A percentile compares a stretch with the other conserved stretches of the same genome.
phyloP scores from a whole-genome alignment of 2,888 invertebrate genomes.

The Lithosia quadra region DNA sequence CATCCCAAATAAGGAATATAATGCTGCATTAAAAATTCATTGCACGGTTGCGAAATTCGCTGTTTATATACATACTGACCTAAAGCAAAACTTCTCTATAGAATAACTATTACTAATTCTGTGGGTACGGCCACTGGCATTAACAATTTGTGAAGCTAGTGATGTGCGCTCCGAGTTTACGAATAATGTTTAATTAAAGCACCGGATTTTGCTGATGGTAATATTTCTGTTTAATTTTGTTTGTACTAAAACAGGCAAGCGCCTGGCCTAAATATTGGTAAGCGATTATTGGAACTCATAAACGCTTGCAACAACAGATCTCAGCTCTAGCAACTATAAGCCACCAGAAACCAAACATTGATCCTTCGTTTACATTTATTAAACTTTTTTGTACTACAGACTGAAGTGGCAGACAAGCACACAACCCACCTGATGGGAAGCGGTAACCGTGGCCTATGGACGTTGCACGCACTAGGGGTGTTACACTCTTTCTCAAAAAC shows the following conservation, averaged over 20 bases:
- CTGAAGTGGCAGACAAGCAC: too few relatives aligned
- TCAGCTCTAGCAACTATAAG: too few relatives aligned
- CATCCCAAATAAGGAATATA: background rate
- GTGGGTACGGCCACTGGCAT: background rate
- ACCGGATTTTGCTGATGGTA: background rate
- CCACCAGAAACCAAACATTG: too few relatives aligned
- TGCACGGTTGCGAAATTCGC: background rate
- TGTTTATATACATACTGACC: background rate
- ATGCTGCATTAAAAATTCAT: background rate
- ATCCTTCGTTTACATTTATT: too few relatives aligned
- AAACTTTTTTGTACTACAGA: too few relatives aligned
- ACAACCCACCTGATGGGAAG: too few relatives aligned
- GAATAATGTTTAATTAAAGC: background rate
- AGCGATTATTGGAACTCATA: too few relatives aligned
- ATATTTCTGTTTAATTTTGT: background rate
- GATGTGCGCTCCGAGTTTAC: background rate
- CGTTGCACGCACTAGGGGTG: too few relatives aligned
- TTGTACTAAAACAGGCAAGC: too few relatives aligned
- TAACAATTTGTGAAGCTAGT: constrained; percentile 1
- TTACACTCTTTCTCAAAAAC: too few relatives aligned
- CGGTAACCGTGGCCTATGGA: too few relatives aligned
- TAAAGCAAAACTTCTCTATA: background rate
- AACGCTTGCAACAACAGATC: background rate
- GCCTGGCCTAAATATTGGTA: too few relatives aligned
- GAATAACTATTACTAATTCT: background rate